These are phyloP conservation scores for Exaiptasia diaphana DNA, from an alignment of 64 coral and sea anemone genomes.

Conservation along the genomic window DNA sequence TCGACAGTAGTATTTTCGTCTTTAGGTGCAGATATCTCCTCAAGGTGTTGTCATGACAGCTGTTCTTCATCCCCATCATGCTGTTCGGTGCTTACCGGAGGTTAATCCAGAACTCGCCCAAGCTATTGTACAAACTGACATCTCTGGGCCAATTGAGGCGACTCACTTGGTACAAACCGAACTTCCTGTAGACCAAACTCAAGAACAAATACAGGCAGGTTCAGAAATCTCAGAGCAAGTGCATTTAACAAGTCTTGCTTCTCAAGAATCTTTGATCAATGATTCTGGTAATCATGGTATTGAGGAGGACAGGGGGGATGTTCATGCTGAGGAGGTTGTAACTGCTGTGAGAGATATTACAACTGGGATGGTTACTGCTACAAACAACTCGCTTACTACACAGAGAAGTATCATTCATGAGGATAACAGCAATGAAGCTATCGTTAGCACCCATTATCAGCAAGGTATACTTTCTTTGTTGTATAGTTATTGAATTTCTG, in stretches of 20 bases:
- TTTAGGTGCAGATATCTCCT: slow-evolving; percentile 49
- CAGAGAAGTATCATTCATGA: neutral
- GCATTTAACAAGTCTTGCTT: neutral
- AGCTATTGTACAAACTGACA: slow-evolving; percentile 92
- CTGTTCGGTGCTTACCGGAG: slow-evolving; percentile 62
- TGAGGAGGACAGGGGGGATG: neutral
- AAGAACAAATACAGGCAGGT: neutral
- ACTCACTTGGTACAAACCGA: slow-evolving; percentile 37
- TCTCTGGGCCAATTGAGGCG: slow-evolving; percentile 69
- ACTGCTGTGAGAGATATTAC: neutral
- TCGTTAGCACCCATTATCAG: neutral
- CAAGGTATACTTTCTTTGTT: too few species aligned
- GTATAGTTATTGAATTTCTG: too few species aligned
- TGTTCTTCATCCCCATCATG: slow-evolving; percentile 74
- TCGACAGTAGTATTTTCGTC: too few species aligned
- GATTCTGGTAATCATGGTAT: neutral
- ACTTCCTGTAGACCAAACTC: neutral
- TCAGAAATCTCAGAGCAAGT: neutral
- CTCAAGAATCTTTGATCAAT: neutral
- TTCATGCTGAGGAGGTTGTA: neutral
- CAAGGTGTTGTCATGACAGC: slow-evolving; percentile 75
- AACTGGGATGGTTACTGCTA: neutral
- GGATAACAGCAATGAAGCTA: neutral
- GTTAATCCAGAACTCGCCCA: slow-evolving; percentile 79
- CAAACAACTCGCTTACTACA: neutral